phyloP scores from a whole-genome alignment of 1,140 invertebrate species.

The Atta colombica region DNA sequence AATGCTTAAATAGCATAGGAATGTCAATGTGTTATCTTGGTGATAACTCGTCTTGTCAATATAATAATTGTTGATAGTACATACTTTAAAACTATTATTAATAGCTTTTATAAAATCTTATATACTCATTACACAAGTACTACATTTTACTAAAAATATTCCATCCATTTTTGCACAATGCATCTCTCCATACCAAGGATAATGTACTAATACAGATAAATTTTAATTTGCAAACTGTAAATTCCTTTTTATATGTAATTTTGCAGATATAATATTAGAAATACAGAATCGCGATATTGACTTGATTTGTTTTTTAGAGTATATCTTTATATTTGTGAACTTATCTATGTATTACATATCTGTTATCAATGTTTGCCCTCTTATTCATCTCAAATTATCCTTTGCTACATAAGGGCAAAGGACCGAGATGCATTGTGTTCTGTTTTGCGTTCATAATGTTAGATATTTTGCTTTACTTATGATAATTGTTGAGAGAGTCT shows the following conservation, averaged over 20 bases:
- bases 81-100: slow-evolving; percentile 18
- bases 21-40: slow-evolving; percentile 68
- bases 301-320: slow-evolving; percentile 15
- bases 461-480: slow-evolving; percentile 82
- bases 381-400: slow-evolving; percentile 53
- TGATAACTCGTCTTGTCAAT: slow-evolving; percentile 64
- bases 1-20: slow-evolving; percentile 70
- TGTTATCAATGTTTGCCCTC: slow-evolving; percentile 41
- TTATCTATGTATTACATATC: background rate
- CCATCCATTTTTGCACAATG: slow-evolving; percentile 66
- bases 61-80: slow-evolving; percentile 36
- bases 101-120: slow-evolving; percentile 71
- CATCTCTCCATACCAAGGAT: slow-evolving; percentile 65
- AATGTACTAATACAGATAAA: slow-evolving; percentile 31
- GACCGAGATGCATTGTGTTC: slow-evolving; percentile 77
- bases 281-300: slow-evolving; percentile 34
- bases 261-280: slow-evolving; percentile 7
- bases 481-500: slow-evolving; percentile 83
- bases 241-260: slow-evolving; percentile 30
- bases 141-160: slow-evolving; percentile 64
- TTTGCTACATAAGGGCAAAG: slow-evolving; percentile 52
- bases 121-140: slow-evolving; percentile 59
- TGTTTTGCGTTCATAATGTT: slow-evolving; percentile 70
- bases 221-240: slow-evolving; percentile 17
- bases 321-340: slow-evolving; percentile 14